These are phyloP conservation scores for Nomada fabriciana DNA, from an alignment of 2,888 invertebrate genomes.

Conservation along the genomic window DNA sequence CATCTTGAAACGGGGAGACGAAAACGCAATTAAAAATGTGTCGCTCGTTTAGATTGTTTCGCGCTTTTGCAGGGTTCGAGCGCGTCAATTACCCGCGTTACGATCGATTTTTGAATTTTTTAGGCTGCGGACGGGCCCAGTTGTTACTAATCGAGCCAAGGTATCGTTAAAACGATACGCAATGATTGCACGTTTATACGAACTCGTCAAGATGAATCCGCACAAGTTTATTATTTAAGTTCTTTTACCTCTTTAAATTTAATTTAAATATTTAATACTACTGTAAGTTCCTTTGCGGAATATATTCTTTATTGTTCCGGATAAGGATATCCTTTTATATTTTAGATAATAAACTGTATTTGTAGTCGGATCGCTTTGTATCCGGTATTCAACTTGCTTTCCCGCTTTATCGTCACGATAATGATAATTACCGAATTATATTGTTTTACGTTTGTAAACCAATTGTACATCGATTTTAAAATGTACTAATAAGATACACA, in stretches of 20 bases:
- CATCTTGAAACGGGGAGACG: conserved; percentile 35
- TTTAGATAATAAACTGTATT: too few relatives aligned
- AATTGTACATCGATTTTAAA: too few relatives aligned
- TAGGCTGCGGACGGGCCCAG: background rate
- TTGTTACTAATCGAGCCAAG: background rate
- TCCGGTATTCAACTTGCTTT: too few relatives aligned
- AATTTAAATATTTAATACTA: too few relatives aligned
- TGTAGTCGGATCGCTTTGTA: too few relatives aligned
- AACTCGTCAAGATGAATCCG: background rate
- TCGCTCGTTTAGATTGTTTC: background rate
- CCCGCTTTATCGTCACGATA: too few relatives aligned
- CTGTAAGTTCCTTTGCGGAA: too few relatives aligned
- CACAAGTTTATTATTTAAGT: background rate
- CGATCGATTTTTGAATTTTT: conserved; percentile 8
- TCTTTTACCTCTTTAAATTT: background rate
- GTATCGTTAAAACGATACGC: background rate
- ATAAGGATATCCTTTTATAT: too few relatives aligned
- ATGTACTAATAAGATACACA: background rate
- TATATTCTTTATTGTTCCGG: too few relatives aligned
- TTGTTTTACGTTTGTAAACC: too few relatives aligned
- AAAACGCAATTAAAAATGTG: conserved; percentile 17
- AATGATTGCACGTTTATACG: background rate
- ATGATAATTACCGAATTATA: too few relatives aligned
- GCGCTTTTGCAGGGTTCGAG: background rate
- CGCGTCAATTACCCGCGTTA: background rate